These are phyloP conservation scores for Phaonia tiefii DNA, from an alignment of 2,888 invertebrate genomes.

Conservation along the genomic window DNA sequence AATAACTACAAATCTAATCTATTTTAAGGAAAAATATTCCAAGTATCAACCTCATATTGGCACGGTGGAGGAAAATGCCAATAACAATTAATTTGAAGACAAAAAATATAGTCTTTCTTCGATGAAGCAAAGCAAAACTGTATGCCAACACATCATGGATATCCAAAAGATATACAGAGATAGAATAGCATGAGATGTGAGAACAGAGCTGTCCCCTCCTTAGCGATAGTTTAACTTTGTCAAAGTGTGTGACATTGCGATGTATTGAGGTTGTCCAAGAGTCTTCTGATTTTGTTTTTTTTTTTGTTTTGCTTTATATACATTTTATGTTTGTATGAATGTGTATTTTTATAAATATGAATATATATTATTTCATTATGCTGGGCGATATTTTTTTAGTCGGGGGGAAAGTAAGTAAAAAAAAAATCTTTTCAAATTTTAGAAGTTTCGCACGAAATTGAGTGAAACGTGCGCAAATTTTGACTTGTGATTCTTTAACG, in stretches of 20 bases:
- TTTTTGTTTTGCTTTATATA: too few relatives aligned
- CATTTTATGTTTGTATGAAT: neutral
- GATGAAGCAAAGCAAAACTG: too few relatives aligned
- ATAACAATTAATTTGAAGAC: neutral
- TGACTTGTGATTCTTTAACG: slow-evolving; percentile 8
- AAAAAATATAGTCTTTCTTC: too few relatives aligned
- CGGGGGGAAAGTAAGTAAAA: neutral
- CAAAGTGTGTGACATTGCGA: slow-evolving; percentile 36
- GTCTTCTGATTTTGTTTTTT: too few relatives aligned
- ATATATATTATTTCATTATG: slow-evolving; percentile 1
- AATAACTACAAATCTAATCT: too few relatives aligned
- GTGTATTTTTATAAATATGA: neutral
- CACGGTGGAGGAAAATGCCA: neutral
- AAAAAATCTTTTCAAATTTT: slow-evolving; percentile 52
- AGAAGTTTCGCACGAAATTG: slow-evolving; percentile 41
- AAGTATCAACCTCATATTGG: neutral
- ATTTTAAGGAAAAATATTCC: too few relatives aligned
- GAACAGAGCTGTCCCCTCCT: neutral
- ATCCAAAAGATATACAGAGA: too few relatives aligned
- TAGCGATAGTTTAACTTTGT: neutral
- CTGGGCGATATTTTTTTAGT: neutral
- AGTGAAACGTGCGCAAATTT: slow-evolving; percentile 65
- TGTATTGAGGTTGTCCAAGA: slow-evolving; percentile 51
- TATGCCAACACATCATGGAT: too few relatives aligned
- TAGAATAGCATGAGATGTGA: too few relatives aligned